Evolutionary conservation across 2,888 invertebrate genomes (phyloP), one percentile per base, ranked within the genome.

Genomic region (Kryphioiulus occultus): DNA sequence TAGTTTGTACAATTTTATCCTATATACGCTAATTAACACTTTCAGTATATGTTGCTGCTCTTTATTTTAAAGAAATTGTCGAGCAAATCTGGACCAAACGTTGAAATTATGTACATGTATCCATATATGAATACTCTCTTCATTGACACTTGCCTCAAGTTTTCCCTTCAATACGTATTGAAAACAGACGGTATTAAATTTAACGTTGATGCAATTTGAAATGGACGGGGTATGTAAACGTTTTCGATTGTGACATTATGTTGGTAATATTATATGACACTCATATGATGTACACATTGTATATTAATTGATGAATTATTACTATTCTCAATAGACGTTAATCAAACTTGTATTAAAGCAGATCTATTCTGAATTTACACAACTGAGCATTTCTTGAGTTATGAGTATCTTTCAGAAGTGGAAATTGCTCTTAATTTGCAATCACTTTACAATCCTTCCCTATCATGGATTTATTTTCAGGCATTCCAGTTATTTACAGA

Each of bases 1-100:
- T 68, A 68, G 68, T 68, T 68, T 68, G 68, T 68, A 68, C 68
- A 68, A 68, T n/a, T 68, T 68, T 68, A 68, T 68, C 68, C 68
- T 68, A 68, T 68, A 68, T 68, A 68, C 26, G 68, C 68, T 68
- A 68, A 68, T 68, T 68, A 68, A 68, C 68, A 68, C 68, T 9
- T 68, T 68, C 68, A 26, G 26, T 68, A 68, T 68, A 68, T 68
- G 68, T 68, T 68, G 26, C 22, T 26, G 68, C 68, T 68, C 68
- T 59, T 68, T 68, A 26, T 68, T 26, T 68, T 68, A 26, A 68
- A 26, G 26, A 68, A 68, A 26, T 68, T 26, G 26, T 68, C 26
- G 68, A 68, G 68, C 68, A 68, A 68, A 68, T 68, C 68, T 68
- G 68, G 68, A 68, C 68, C 68, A 68, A 68, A 68, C 26, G 68